A percentile compares a stretch with the other conserved stretches of the same genome.
These are phyloP conservation scores for Resseliella maxima DNA, from an alignment of 2,888 invertebrate genomes.

Conservation along the genomic window DNA sequence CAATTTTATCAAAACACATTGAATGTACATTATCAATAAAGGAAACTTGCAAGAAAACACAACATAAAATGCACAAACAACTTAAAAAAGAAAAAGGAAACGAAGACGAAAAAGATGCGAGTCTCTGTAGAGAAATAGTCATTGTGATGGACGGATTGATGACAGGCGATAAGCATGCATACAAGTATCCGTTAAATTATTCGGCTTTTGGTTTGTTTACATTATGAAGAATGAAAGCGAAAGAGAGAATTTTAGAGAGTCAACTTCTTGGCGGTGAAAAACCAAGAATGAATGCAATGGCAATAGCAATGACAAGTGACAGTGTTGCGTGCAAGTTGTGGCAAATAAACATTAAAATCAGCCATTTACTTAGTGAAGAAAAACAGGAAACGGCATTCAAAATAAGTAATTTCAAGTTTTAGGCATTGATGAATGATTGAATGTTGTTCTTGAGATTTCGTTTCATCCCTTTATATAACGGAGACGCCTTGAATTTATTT, in stretches of 20 bases:
- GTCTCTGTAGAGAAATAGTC: background rate
- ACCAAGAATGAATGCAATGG: background rate
- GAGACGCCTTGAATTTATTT: too few species aligned
- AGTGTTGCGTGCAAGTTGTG: background rate
- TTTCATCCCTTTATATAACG: background rate
- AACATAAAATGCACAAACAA: too few species aligned
- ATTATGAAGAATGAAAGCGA: background rate
- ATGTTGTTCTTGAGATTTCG: background rate
- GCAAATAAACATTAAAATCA: conserved; percentile 8
- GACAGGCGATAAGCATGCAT: background rate
- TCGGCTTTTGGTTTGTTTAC: background rate
- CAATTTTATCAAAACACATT: background rate
- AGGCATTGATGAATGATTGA: background rate
- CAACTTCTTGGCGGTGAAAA: background rate
- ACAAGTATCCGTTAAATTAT: background rate
- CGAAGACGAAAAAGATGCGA: too few species aligned
- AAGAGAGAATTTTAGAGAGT: too few species aligned
- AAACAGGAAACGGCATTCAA: background rate
- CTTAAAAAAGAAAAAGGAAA: too few species aligned
- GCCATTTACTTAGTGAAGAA: background rate
- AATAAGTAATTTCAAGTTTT: background rate
- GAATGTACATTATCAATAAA: too few species aligned
- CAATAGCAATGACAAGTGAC: background rate
- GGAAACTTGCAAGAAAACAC: too few species aligned
- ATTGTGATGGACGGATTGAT: background rate